Conservation (phyloP, 2,797 vertebrate genomes). For the Sternarchorhynchus goeldii region DNA sequence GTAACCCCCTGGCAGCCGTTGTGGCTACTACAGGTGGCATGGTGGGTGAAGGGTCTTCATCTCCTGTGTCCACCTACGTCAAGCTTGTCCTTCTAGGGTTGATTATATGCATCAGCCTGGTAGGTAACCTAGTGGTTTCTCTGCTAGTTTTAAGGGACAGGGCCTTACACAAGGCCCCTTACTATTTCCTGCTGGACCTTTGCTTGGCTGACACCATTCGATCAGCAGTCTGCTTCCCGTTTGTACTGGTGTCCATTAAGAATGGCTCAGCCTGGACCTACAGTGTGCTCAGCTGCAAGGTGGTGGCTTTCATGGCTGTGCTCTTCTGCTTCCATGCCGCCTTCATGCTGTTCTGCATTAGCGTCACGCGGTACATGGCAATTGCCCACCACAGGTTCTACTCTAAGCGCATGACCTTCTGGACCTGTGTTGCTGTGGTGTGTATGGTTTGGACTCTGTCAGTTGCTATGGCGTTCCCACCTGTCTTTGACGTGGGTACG, state of each 20-base stretch:
- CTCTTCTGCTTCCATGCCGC: conserved; percentile 92
- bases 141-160: conserved; percentile 85
- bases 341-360: conserved; percentile 91
- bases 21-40: conserved; percentile 66
- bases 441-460: conserved; percentile 92
- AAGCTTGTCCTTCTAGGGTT: conserved; percentile 85
- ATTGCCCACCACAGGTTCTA: conserved; percentile 91
- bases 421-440: conserved; percentile 88
- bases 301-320: conserved; percentile 91
- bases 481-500: conserved; percentile 87
- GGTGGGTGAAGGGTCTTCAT: conserved; percentile 68
- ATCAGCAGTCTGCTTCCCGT: conserved; percentile 88
- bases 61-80: conserved; percentile 80
- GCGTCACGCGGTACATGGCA: conserved; percentile 89
- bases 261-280: conserved; percentile 90
- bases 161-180: conserved; percentile 86
- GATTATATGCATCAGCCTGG: conserved; percentile 87
- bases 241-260: conserved; percentile 87
- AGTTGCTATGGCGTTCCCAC: conserved; percentile 90
- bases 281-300: conserved; percentile 88
- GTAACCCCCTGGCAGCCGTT: conserved; percentile 68
- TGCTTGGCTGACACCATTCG: conserved; percentile 88
- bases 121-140: conserved; percentile 85
- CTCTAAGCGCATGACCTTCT: conserved; percentile 90
- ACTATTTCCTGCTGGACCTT: conserved; percentile 88